Evolutionary conservation across 1,140 invertebrate species (phyloP), one percentile per base, ranked within the genome.

Genomic region (Drosophila yakuba): DNA sequence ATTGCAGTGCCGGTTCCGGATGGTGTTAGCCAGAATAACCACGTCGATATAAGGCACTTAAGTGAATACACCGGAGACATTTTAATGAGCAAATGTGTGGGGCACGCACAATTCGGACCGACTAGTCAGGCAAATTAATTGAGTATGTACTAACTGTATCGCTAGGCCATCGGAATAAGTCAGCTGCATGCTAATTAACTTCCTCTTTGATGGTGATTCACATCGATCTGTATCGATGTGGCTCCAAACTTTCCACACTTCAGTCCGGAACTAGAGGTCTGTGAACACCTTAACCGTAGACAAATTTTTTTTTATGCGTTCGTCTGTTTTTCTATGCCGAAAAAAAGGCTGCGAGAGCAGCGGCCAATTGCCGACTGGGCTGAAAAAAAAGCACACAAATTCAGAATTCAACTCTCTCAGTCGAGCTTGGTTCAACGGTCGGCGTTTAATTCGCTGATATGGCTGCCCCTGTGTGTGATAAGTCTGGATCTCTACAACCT

Each of bases 181-280:
- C 71, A 82, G 56, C 35, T 61, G 84, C 64, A 88, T 88, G 64
- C 64, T 64, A 88, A 88, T 88, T 69, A 78, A 89, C 80, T 88
- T 88, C 84, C 84, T 89, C 52, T 32, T 32, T 8, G 59, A 80
- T 47, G n/a, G 38, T 57, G 38, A 44, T 15, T 69, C 48, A 66
- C 57, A 20, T 11, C 20, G 64, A 50, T 63, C 25, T 36, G 17
- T 41, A 57, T 44, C 50, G 55, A 45, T 83, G 56, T 58, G 47
- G 44, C 69, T 63, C 58, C 14, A 71, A 63, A 73, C 61, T 74
- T 63, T 58, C 61, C 60, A 47, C 52, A 39, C 36, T n/a, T 8
- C 8, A 55, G 64, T 67, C 60, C 84, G 84, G 79, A 88, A 88
- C 80, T 76, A 52, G 62, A 43, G 25, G 48, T 28, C 57, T 67